phyloP scores from a whole-genome alignment of 2,113 vertebrate genomes.

The Melozone crissalis region DNA sequence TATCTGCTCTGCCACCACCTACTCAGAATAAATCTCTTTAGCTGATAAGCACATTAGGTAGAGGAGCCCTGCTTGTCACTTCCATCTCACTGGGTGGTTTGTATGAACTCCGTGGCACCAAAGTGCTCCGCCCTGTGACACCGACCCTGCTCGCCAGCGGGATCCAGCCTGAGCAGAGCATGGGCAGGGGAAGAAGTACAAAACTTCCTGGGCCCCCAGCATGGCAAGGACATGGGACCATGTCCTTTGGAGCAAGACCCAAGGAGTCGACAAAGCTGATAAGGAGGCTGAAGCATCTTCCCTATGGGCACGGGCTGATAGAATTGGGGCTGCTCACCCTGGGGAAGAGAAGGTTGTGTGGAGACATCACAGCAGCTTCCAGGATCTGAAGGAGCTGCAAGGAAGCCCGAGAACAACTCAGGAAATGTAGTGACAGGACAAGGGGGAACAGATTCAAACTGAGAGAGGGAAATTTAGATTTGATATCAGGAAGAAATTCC shows the following conservation, averaged over 20 bases:
- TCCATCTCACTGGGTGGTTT: constrained; percentile 30
- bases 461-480: not conserved
- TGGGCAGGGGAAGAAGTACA: accelerated
- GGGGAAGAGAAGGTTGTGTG: not conserved
- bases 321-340: not conserved
- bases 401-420: not conserved
- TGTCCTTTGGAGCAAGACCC: not conserved
- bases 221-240: not conserved
- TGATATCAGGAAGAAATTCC: not conserved
- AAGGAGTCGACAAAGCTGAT: not conserved
- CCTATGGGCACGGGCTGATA: not conserved
- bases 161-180: not conserved
- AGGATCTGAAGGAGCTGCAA: not conserved
- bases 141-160: accelerated
- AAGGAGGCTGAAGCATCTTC: not conserved
- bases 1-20: constrained; percentile 58
- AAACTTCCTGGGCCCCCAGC: not conserved
- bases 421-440: not conserved
- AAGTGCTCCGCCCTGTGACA: accelerated
- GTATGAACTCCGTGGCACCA: not conserved
- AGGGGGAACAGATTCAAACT: not conserved
- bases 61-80: constrained; percentile 39
- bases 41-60: constrained; percentile 58
- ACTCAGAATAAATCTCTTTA: constrained; percentile 51
- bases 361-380: not conserved